Evolutionary conservation across 2,888 invertebrate genomes (phyloP), one percentile per base, ranked within the genome.

Genomic region (Therioaphis trifolii): DNA sequence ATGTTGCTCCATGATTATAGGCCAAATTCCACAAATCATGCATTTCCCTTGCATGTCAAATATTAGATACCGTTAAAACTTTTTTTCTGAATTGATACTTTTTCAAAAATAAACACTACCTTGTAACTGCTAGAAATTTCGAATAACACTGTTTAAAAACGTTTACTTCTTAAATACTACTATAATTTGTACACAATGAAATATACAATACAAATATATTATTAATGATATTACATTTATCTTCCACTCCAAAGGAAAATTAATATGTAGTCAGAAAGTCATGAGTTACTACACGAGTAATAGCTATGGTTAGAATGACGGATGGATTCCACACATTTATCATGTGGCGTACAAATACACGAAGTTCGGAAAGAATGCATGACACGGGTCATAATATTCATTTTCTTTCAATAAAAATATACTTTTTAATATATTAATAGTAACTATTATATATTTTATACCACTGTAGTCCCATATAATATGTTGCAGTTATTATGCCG

Each of bases 301-400:
- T 71, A 46, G 52, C n/a, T 35, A 5, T 18, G n/a, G 21, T 24
- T 63, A 72, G 5, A 40, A 78, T 49, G 61, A 63, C 21, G 21
- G 49, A 72, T 72, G 35, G 18, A 29, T 35, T 72, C 21, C 11
- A 71, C 15, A 49, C 80, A 80, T 82, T 82, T 49, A 72, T 80
- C 79, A 71, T 79, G 46, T 58, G 18, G 11, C 52, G 40, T 68
- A 66, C 12, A 63, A 49, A 72, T 61, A 46, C 49, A 63, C 18
- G 5, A 18, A 68, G 35, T 72, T 21, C 27, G 29, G 35, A 71
- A 71, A 77, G 71, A 40, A 69, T 18, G 46, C 21, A 4, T 46
- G 58, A 55, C 69, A 29, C 11, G 40, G 69, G 79, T 58, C 71
- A 58, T 46, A 80, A 58, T 71, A 46, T 71, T 58, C 21, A 29